phyloP scores from a whole-genome alignment of 2,888 invertebrate genomes.

The Argyra leucocephala region DNA sequence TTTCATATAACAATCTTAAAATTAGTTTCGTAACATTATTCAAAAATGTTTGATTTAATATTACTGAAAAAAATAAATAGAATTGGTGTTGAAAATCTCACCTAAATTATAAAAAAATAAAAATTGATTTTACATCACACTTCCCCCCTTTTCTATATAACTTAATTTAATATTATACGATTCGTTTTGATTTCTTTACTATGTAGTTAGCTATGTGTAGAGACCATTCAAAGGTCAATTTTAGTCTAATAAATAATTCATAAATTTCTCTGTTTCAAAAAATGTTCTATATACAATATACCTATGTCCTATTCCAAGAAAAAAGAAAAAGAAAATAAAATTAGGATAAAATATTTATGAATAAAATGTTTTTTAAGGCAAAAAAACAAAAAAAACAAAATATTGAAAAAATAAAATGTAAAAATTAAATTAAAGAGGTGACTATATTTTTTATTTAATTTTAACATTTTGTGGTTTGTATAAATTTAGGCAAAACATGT shows the following conservation, averaged over 20 bases:
- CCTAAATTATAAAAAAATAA: neutral
- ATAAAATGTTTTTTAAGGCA: neutral
- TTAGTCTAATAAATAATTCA: slow-evolving; percentile 3
- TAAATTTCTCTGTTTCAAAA: neutral
- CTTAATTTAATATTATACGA: neutral
- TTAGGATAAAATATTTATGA: neutral
- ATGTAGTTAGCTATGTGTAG: neutral
- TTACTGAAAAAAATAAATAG: too few relatives aligned
- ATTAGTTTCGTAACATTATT: too few relatives aligned
- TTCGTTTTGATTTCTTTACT: neutral
- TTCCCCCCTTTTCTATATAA: neutral
- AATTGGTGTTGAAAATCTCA: neutral
- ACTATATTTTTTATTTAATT: neutral
- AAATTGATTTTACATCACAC: neutral
- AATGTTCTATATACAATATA: neutral
- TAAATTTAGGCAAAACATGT: neutral
- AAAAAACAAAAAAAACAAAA: neutral
- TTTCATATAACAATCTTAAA: too few relatives aligned
- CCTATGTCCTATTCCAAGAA: neutral
- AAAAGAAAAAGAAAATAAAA: neutral
- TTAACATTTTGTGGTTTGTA: neutral
- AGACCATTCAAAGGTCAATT: neutral
- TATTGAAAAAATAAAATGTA: neutral
- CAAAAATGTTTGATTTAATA: too few relatives aligned
- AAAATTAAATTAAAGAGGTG: neutral